phyloP scores from a whole-genome alignment of 2,888 invertebrate genomes.

The Coelopa pilipes region DNA sequence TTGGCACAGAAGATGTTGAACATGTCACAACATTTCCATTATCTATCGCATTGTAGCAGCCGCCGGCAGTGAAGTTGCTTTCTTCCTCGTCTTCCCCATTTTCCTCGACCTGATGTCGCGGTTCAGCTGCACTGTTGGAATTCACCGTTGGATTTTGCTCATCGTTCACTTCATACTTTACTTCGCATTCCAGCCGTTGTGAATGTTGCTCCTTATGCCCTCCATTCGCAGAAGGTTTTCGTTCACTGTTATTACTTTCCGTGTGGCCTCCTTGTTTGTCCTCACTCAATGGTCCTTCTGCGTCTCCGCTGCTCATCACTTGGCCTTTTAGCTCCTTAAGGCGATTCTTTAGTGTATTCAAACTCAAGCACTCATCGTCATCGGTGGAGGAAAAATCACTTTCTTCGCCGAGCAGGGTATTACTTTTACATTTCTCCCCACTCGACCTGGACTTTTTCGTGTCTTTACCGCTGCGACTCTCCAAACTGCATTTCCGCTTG shows the following conservation, averaged over 20 bases:
- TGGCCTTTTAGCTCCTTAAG: slow-evolving; percentile 14
- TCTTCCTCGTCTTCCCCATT: background rate
- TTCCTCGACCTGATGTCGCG: background rate
- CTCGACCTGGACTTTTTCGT: too few species aligned
- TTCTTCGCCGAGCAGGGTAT: slow-evolving; percentile 9
- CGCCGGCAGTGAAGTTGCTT: slow-evolving; percentile 19
- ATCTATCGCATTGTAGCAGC: slow-evolving; percentile 1
- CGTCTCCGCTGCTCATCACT: background rate
- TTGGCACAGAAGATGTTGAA: slow-evolving; percentile 19
- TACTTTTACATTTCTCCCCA: background rate
- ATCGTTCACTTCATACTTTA: background rate
- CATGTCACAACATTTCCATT: background rate
- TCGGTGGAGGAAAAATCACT: slow-evolving; percentile 16
- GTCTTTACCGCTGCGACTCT: background rate
- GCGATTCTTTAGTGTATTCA: slow-evolving; percentile 32
- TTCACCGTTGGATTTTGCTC: background rate
- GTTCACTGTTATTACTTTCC: background rate
- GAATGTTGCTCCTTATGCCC: background rate
- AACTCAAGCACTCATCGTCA: slow-evolving; percentile 33
- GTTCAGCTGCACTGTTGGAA: background rate
- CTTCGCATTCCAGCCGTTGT: background rate
- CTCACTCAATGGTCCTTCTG: background rate
- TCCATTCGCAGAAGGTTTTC: background rate
- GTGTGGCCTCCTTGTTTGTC: background rate
- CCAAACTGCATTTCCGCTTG: slow-evolving; percentile 6